These are phyloP conservation scores for Mormyrops boulengeri DNA, from an alignment of 2,797 vertebrate species.

Conservation along the genomic window DNA sequence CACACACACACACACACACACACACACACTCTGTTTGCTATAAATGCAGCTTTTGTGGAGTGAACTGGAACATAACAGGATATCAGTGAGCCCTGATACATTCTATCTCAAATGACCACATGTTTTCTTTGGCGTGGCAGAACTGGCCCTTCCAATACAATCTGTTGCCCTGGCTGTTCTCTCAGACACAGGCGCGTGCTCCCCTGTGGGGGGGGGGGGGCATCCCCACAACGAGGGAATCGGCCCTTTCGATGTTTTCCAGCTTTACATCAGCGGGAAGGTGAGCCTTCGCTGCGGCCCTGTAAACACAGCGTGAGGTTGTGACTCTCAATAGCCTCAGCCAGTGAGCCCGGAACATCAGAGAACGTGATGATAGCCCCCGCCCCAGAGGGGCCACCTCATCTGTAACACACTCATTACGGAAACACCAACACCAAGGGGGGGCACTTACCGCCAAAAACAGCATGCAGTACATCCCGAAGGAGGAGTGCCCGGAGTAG, in stretches of 20 bases:
- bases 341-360: not conserved
- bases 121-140: not conserved
- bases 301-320: not conserved
- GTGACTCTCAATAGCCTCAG: not conserved
- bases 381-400: not conserved
- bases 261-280: not conserved
- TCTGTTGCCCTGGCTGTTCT: not conserved
- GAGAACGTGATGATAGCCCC: not conserved
- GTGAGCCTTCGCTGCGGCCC: not conserved
- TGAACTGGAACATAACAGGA: not conserved
- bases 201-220: not conserved
- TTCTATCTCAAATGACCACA: not conserved
- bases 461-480: conserved; percentile 98
- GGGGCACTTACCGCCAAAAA: conserved; percentile 85
- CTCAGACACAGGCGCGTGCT: not conserved
- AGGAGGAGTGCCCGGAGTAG: conserved; percentile 96
- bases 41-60: not conserved
- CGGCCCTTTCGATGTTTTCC: not conserved
- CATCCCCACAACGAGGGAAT: not conserved
- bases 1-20: not conserved
- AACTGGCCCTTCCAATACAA: not conserved
- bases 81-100: not conserved
- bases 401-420: not conserved
- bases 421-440: not conserved
- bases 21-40: not conserved